Evolutionary conservation across 2,888 invertebrate genomes (phyloP), one percentile per base, ranked within the genome.

Genomic region (Volucella bombylans): DNA sequence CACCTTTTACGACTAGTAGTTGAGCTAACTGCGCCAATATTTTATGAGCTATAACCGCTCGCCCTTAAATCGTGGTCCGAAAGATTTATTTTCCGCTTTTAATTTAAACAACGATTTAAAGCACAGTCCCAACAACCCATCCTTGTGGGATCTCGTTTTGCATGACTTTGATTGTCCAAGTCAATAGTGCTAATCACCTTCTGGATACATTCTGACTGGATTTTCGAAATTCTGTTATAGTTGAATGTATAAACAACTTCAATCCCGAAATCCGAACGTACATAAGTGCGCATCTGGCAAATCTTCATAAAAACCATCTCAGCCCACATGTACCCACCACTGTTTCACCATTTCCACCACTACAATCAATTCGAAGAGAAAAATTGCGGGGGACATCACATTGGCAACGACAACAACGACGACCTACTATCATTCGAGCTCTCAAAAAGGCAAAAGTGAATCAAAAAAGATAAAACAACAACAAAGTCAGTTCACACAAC

Each of bases 361-460:
- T 12, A 62, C 31, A 31, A 47, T 14, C 47, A 49, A 41, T 39
- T 12, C 12, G 18, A 54, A 65, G 23, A 23, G 71, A 72, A 72
- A 82, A 77, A 72, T 72, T 82, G 77, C 82, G 82, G 82, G 82
- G 82, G 77, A 72, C 54, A 65, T 65, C 57, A 81, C 64, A 69
- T 57, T 39, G 15, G 10, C 50, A 50, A n/a, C 50, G 50, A 9
- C 50, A 12, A 10, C 45, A 8, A 12, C 11, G 31, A 49, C 82
- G 77, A 67, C 82, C 82, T 78, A 82, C 82, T 72, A 71, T 67
- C 77, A 61, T 82, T 43, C 23, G 43, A 69, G 54, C 71, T 69
- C 76, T 77, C 10, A 67, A 82, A 71, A 82, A 65, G 77, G 82
- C 72, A 55, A 82, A 76, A 71, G 43, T 55, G 71, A 82, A 71